Evolutionary conservation across 1,140 invertebrate species (phyloP), one percentile per base, ranked within the genome.

Genomic region (Lerema accius): DNA sequence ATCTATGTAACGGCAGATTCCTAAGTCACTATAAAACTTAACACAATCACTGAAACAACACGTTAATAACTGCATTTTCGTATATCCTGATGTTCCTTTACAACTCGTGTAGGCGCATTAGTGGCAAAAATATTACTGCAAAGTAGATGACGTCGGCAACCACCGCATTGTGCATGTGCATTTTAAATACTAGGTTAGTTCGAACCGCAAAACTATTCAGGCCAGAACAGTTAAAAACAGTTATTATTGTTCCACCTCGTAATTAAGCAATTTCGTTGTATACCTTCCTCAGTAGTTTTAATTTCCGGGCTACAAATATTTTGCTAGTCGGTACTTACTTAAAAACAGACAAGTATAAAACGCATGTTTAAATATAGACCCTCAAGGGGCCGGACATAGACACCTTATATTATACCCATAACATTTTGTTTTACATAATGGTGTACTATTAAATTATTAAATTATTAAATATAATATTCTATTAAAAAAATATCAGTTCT

Each of bases 101-200:
- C 67, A 70, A 80, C 65, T 76, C 84, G 85, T 88, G 80, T 72
- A 78, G 77, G 75, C 84, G 86, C 85, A 86, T 84, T 88, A 84
- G 85, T 81, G 76, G 85, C 82, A 80, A 80, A 88, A 90, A 78
- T 90, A 86, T 81, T 80, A 90, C 87, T 90, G 87, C 87, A 90
- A 89, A 86, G 83, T 80, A 84, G 69, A 84, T 88, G 86, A 89
- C 85, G 86, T 89, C 77, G 82, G 69, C 83, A 79, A 86, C 76
- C 70, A 78, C 87, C 76, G 87, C 87, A 90, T 87, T 87, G 82
- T 88, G 71, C 76, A 87, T 80, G 78, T 88, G 81, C 81, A 83
- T 85, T 87, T 84, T 84, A 85, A 87, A 84, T 86, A 89, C 82
- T 78, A 76, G 76, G 79, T 78, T 83, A 79, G 71, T 80, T 71